A percentile compares a stretch with the other conserved stretches of the same genome.
Evolutionary conservation across 2,888 invertebrate species (phyloP).

Genomic region (Hydriomena furcata): DNA sequence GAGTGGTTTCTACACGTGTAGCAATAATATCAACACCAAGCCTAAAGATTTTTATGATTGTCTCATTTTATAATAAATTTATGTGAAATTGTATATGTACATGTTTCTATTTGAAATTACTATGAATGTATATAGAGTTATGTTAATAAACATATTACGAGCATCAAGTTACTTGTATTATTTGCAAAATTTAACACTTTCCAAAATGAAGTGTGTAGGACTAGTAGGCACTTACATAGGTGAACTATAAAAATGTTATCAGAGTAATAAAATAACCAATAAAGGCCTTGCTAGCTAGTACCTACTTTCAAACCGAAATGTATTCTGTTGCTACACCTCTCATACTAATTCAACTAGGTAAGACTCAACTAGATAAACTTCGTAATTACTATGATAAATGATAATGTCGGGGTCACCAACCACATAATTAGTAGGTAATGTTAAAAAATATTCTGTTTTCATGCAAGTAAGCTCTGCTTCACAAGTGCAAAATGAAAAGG

Average conservation of each 20-base stretch:
- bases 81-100: conserved; percentile 70
- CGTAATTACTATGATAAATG: too few species aligned
- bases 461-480: conserved; percentile 24
- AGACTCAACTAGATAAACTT: not conserved
- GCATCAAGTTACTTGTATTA: conserved; percentile 55
- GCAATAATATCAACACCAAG: conserved; percentile 67
- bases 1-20: conserved; percentile 43
- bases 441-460: conserved; percentile 9
- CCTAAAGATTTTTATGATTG: conserved; percentile 64
- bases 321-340: conserved; percentile 2
- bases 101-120: conserved; percentile 78
- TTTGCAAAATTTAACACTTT: conserved; percentile 35
- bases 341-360: conserved; percentile 10
- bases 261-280: conserved; percentile 3
- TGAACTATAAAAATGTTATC: conserved; percentile 28
- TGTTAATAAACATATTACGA: conserved; percentile 81
- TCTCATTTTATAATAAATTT: conserved; percentile 72
- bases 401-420: too few species aligned
- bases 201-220: not conserved
- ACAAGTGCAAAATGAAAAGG: conserved; percentile 18
- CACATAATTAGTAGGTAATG: too few species aligned
- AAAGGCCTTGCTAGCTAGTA: conserved; percentile 5
- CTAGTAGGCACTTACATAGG: not conserved
- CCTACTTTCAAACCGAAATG: conserved; percentile 12
- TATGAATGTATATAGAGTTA: conserved; percentile 80